These are phyloP conservation scores for Chromobotia macracanthus DNA, from an alignment of 2,797 vertebrate genomes.

Conservation along the genomic window DNA sequence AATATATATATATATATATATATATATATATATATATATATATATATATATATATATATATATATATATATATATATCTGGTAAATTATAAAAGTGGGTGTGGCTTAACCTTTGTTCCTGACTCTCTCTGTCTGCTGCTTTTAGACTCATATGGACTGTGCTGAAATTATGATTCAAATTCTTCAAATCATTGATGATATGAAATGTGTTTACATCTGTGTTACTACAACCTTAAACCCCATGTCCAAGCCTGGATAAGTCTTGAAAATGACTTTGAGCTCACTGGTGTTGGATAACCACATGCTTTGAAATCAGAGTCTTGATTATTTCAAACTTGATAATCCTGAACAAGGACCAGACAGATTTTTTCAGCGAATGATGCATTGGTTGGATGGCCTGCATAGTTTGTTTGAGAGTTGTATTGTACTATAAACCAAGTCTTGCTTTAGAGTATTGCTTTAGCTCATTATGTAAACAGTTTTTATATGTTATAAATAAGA, in stretches of 20 bases:
- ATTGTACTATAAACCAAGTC: slow-evolving; percentile 28
- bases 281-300: too few species aligned
- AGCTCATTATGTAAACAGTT: not conserved
- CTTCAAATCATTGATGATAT: not conserved
- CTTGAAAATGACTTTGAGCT: too few species aligned
- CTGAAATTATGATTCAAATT: not conserved
- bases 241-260: not conserved
- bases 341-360: not conserved
- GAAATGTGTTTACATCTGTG: slow-evolving; percentile 7
- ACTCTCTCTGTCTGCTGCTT: slow-evolving; percentile 64
- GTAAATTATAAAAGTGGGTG: too few species aligned
- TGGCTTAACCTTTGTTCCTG: slow-evolving; percentile 66
- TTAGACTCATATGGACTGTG: slow-evolving; percentile 52
- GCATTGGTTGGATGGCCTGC: not conserved
- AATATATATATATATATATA: too few species aligned
- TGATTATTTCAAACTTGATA: not conserved
- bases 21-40: too few species aligned
- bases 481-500: not conserved
- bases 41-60: too few species aligned
- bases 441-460: slow-evolving; percentile 26
- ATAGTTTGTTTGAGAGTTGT: not conserved
- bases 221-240: not conserved
- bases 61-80: too few species aligned
- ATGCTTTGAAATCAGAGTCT: too few species aligned
- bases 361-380: too few species aligned